phyloP scores from a whole-genome alignment of 2,797 vertebrate genomes.

The Pagetopsis macropterus region DNA sequence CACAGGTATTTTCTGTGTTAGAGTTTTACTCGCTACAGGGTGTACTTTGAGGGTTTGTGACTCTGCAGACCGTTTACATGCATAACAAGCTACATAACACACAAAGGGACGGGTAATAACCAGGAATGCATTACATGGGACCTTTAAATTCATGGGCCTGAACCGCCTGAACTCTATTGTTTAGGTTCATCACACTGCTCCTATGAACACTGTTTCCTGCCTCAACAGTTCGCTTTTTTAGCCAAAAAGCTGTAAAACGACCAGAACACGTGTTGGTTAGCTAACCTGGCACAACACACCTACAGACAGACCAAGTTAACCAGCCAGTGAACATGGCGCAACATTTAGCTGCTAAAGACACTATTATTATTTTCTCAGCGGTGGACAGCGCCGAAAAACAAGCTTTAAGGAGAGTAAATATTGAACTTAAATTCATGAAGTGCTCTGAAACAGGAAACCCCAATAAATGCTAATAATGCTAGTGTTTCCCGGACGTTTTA shows the following conservation, averaged over 20 bases:
- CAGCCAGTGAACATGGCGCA: background rate
- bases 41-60: no score
- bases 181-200: background rate
- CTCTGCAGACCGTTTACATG: no score
- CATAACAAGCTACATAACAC: no score
- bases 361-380: background rate
- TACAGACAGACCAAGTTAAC: background rate
- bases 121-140: no score
- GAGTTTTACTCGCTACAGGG: no score
- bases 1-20: no score
- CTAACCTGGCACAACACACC: background rate
- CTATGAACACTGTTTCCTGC: background rate
- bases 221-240: background rate
- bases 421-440: background rate
- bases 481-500: background rate
- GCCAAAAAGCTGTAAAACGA: background rate
- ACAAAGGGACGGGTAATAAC: no score
- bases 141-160: background rate
- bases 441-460: background rate
- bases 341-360: background rate
- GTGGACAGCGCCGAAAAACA: background rate
- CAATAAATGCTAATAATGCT: background rate
- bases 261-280: background rate
- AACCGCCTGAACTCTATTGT: background rate
- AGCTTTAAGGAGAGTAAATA: background rate